phyloP scores from a whole-genome alignment of 2,797 vertebrate species.

The Hypotaenidia philippensis region DNA sequence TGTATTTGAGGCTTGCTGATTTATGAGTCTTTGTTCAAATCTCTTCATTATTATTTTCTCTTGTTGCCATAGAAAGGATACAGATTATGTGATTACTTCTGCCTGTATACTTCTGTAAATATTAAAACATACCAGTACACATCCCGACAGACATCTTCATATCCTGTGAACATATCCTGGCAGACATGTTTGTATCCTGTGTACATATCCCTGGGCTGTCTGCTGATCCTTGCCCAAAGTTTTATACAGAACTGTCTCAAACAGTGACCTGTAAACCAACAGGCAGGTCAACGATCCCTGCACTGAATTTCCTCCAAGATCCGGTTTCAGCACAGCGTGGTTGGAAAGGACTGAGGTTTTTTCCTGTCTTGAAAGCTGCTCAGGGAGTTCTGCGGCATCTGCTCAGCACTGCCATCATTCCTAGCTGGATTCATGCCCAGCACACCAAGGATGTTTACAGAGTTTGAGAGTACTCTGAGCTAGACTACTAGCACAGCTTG shows the following conservation, averaged over 20 bases:
- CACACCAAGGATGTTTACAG: constrained; percentile 26
- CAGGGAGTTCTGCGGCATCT: constrained; percentile 23
- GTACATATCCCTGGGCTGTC: neutral
- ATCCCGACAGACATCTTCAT: constrained; percentile 16
- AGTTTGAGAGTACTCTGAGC: constrained; percentile 19
- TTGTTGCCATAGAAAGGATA: constrained; percentile 27
- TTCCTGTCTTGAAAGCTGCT: constrained; percentile 43
- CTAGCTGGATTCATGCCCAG: constrained; percentile 47
- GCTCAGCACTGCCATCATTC: constrained; percentile 23
- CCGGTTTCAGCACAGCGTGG: neutral
- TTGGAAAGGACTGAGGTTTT: constrained; percentile 24
- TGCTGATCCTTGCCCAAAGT: neutral
- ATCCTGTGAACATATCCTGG: constrained; percentile 24
- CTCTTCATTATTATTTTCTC: neutral
- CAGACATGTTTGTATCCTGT: constrained; percentile 35
- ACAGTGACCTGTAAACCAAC: neutral
- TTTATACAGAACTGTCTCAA: neutral
- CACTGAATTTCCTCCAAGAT: constrained; percentile 42
- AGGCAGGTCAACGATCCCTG: neutral
- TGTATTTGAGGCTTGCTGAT: neutral
- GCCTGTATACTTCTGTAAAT: neutral
- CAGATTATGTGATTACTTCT: neutral
- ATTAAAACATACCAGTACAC: neutral
- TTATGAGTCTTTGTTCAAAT: constrained; percentile 16
- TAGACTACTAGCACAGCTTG: neutral